Percentiles rank a stretch among this genome's conserved stretches.
Evolutionary conservation across 2,113 vertebrate genomes (phyloP).

Genomic region (Pollimyrus isidori): DNA sequence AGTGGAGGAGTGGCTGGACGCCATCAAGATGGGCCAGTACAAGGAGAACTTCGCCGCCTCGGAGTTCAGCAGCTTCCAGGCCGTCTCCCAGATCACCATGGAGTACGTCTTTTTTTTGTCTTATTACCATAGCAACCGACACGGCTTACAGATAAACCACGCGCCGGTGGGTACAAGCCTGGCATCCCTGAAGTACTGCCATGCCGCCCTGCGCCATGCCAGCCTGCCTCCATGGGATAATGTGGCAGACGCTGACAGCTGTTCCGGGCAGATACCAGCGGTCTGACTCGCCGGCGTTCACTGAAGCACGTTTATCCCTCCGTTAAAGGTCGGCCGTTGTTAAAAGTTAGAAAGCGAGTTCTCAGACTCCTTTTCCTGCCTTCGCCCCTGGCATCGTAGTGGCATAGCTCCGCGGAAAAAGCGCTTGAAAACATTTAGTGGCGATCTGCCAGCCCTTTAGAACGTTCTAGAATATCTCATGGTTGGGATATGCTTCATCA

Average conservation of each 20-base stretch:
- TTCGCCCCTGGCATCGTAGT: neutral
- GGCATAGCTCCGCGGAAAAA: neutral
- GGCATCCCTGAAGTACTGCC: neutral
- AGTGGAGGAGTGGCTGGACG: slow-evolving; percentile 91
- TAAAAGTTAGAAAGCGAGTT: neutral
- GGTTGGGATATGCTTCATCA: neutral
- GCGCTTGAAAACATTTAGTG: neutral
- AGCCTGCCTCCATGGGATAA: neutral
- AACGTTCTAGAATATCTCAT: neutral
- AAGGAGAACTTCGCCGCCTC: slow-evolving; percentile 86
- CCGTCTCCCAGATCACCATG: slow-evolving; percentile 90
- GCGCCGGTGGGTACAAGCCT: neutral
- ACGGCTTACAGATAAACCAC: neutral
- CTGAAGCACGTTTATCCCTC: neutral
- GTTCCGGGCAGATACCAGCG: neutral
- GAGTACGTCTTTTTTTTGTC: slow-evolving; percentile 68
- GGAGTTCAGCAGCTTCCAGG: slow-evolving; percentile 80
- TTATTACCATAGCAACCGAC: neutral
- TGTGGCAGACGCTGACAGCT: neutral
- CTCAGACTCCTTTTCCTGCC: neutral
- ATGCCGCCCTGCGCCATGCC: neutral
- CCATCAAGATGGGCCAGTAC: slow-evolving; percentile 97
- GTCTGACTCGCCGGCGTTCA: neutral
- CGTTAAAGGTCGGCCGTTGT: neutral
- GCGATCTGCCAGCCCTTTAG: neutral